These are phyloP conservation scores for Xerus inauris DNA, from an alignment of 2,113 vertebrate genomes.

Conservation along the genomic window DNA sequence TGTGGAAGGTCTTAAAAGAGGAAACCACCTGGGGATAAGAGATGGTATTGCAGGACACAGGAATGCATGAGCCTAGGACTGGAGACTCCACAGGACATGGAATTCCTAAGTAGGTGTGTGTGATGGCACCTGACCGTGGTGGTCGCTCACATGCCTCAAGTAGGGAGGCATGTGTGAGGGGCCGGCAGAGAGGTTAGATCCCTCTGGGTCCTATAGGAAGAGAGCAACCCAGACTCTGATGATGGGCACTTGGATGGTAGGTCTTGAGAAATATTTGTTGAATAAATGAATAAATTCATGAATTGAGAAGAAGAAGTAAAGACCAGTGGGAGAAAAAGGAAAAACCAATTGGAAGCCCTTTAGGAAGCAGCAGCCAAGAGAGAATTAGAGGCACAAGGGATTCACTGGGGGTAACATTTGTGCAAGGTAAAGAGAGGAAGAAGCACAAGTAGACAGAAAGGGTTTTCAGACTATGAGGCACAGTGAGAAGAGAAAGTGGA, in stretches of 20 bases:
- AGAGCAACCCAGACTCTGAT: background rate
- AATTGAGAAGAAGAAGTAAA: slow-evolving; percentile 27
- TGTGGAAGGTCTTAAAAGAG: background rate
- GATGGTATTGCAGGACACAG: background rate
- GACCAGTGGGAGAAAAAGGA: background rate
- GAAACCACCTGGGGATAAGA: background rate
- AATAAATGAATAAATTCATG: slow-evolving; percentile 15
- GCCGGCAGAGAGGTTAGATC: background rate
- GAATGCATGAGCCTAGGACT: background rate
- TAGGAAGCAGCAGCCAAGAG: background rate
- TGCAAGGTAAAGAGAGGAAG: background rate
- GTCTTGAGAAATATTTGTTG: background rate
- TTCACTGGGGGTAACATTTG: background rate
- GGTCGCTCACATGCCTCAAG: too few species aligned
- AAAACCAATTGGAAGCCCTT: background rate
- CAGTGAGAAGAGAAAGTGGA: background rate
- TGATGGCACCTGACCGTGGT: too few species aligned
- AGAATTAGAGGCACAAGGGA: background rate
- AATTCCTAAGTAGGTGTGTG: background rate
- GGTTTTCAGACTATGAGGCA: background rate
- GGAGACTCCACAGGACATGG: background rate
- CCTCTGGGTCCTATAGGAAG: background rate
- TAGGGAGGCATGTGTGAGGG: too few species aligned
- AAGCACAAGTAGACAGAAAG: background rate
- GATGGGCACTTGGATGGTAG: background rate